These are phyloP conservation scores for Eptatretus burgeri DNA, from an alignment of 2,113 vertebrate species.

Conservation along the genomic window DNA sequence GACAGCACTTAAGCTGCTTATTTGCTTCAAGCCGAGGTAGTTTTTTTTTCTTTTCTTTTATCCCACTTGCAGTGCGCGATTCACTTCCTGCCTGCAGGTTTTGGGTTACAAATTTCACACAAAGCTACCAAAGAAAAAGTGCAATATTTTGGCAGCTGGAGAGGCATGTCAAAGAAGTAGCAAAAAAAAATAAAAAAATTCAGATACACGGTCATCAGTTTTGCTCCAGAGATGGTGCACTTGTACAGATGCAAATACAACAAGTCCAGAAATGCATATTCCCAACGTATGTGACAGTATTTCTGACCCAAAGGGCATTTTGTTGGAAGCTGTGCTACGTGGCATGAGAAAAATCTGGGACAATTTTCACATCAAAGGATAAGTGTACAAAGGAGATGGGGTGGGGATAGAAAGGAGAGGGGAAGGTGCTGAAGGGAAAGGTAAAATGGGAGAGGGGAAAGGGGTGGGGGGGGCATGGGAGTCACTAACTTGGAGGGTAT, in stretches of 20 bases:
- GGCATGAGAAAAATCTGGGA: background rate
- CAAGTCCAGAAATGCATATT: too few species aligned
- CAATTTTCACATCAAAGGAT: too few species aligned
- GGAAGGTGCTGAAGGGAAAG: conserved; percentile 8
- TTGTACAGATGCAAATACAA: too few species aligned
- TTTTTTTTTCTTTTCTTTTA: conserved; percentile 35
- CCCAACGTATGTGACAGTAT: background rate
- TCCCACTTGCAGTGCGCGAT: conserved; percentile 13
- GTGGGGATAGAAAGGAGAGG: background rate
- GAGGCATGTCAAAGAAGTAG: conserved; percentile 11
- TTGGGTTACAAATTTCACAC: conserved; percentile 13
- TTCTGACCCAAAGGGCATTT: background rate
- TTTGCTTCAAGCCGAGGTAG: conserved; percentile 48
- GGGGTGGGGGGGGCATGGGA: too few species aligned
- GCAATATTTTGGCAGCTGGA: conserved; percentile 15
- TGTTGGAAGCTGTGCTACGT: conserved; percentile 9
- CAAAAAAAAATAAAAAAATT: conserved; percentile 6
- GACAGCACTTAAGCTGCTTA: conserved; percentile 47
- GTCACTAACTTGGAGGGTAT: conserved; percentile 20
- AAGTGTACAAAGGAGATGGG: too few species aligned
- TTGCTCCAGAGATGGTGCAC: too few species aligned
- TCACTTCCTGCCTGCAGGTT: conserved; percentile 13
- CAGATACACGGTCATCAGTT: too few species aligned
- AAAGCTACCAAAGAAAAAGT: conserved; percentile 14
- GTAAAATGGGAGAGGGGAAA: background rate